Conservation (phyloP, 2,888 invertebrate species). For the Plagodis pulveraria region DNA sequence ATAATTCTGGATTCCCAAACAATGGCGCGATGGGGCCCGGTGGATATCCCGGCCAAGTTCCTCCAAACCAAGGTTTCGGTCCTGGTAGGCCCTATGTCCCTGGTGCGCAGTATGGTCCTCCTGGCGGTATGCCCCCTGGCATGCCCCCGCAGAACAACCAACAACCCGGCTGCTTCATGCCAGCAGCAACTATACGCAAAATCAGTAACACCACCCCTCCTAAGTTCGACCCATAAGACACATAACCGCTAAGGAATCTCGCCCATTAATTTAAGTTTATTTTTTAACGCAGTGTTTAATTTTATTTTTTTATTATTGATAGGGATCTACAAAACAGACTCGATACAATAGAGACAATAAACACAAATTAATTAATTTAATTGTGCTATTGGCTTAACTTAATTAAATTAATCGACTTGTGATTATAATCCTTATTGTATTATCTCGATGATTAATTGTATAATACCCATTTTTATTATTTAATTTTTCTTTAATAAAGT, state of each 20-base stretch:
- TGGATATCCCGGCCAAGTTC: constrained; percentile 32
- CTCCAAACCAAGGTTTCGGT: constrained; percentile 35
- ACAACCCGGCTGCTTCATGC: constrained; percentile 58
- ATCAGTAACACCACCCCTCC: constrained; percentile 56
- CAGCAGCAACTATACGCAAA: constrained; percentile 58
- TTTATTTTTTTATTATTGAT: neutral
- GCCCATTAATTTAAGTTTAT: constrained; percentile 13
- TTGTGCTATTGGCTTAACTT: too few species aligned
- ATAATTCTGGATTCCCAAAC: constrained; percentile 47
- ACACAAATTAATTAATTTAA: too few species aligned
- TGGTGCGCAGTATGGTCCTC: constrained; percentile 39
- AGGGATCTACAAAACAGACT: too few species aligned
- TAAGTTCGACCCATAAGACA: constrained; percentile 39
- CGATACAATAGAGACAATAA: too few species aligned
- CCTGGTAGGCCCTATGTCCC: constrained; percentile 24
- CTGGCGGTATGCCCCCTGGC: constrained; percentile 40
- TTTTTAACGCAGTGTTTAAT: constrained; percentile 1
- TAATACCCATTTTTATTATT: too few species aligned
- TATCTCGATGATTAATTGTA: too few species aligned
- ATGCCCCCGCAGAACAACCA: constrained; percentile 38
- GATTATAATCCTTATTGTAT: too few species aligned
- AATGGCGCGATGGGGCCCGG: constrained; percentile 34
- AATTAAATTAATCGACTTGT: too few species aligned
- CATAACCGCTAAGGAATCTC: constrained; percentile 20
- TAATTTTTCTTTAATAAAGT: too few species aligned